Evolutionary conservation across 2,797 vertebrate species (phyloP).

Genomic region (Meriones psammophilus): DNA sequence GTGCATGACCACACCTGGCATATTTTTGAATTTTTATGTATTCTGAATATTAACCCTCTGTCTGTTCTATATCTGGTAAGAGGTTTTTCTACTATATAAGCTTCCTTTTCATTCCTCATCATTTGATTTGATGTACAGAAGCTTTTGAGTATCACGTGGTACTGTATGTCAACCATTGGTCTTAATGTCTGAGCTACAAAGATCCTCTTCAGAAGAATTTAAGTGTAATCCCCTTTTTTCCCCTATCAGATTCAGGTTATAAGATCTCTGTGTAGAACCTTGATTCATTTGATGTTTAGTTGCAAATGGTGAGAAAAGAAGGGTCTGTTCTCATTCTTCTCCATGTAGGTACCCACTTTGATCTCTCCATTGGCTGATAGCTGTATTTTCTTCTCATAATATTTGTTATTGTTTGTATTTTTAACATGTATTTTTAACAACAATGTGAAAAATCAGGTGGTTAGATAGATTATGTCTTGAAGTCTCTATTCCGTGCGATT

Average conservation of each 20-base stretch:
- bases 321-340: not conserved
- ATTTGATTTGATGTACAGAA: too few relatives aligned
- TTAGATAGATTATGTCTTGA: not conserved
- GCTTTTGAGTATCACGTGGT: too few relatives aligned
- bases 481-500: not conserved
- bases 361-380: not conserved
- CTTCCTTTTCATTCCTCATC: too few relatives aligned
- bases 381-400: not conserved
- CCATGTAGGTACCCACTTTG: not conserved
- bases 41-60: too few relatives aligned
- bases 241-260: not conserved
- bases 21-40: too few relatives aligned
- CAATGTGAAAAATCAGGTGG: not conserved
- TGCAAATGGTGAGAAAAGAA: not conserved
- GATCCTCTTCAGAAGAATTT: not conserved
- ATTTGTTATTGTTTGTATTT: not conserved
- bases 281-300: not conserved
- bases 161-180: too few relatives aligned
- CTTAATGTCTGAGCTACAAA: not conserved
- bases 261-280: not conserved
- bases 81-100: too few relatives aligned
- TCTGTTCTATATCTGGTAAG: too few relatives aligned
- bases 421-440: not conserved
- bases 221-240: not conserved
- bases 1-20: too few relatives aligned